Evolutionary conservation across 2,888 invertebrate species (phyloP), one percentile per base, ranked within the genome.

Genomic region (Hypercompe scribonia): DNA sequence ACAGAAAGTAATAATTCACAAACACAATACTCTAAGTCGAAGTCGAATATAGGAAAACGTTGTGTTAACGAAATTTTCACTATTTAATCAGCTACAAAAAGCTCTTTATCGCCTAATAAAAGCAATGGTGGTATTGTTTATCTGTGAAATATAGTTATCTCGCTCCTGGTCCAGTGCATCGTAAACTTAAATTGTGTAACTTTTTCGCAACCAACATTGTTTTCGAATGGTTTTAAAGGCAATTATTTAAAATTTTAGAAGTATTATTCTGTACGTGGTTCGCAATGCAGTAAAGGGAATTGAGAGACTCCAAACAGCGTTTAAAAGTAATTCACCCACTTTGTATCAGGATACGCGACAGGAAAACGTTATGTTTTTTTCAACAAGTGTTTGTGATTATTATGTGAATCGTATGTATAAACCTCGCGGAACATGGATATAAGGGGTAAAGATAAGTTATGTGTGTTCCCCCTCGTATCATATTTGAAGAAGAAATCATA

Each of bases 131-230:
- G 78, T 78, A 74, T 80, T 84, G 84, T 84, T 82, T 82, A 81
- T 83, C 74, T 82, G 78, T 75, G 73, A 70, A 79, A 77, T 81
- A 81, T 79, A 79, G 68, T n/a, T n/a, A n/a, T n/a, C 74, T 78
- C 66, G 72, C 75, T 71, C 74, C 24, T 75, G 72, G 76, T 81
- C 78, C 81, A 83, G 67, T 75, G 81, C 83, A 81, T 79, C 81
- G 81, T 81, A 82, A 84, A 84, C 81, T 84, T 81, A 76, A 78
- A 84, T 84, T 84, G 75, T 83, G 78, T 79, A 83, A 79, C 84
- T 84, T 83, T 84, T 81, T 81, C 78, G 69, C 75, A 79, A 75
- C 75, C 75, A 71, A 84, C 83, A 83, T 79, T 83, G 81, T 84
- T 84, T 70, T 72, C 68, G 74, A 75, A 72, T 74, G 83, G 77